Percentiles rank a stretch among this genome's conserved stretches.
phyloP scores from a whole-genome alignment of 2,888 invertebrate genomes.

The Ornithoptera priamus region DNA sequence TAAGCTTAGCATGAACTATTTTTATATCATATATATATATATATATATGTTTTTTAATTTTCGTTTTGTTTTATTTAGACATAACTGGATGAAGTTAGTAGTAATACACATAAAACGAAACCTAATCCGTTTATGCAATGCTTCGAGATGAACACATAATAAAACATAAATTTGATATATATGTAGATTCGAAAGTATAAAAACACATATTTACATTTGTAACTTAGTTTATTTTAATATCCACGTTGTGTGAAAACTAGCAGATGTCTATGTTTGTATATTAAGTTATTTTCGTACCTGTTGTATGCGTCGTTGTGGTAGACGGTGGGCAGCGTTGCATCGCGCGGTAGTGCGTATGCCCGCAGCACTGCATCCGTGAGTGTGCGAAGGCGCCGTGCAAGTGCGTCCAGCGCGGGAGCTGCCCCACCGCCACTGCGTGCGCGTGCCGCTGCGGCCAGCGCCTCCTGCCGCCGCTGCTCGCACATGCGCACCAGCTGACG shows the following conservation, averaged over 20 bases:
- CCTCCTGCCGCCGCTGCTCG: conserved; percentile 86
- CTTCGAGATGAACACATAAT: too few species aligned
- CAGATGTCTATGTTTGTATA: neutral
- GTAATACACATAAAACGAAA: too few species aligned
- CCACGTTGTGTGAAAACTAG: neutral
- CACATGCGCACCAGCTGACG: conserved; percentile 88
- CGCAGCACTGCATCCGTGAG: conserved; percentile 86
- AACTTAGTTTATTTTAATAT: too few species aligned
- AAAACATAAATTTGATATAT: too few species aligned
- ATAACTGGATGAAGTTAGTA: too few species aligned
- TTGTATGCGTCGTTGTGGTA: conserved; percentile 88
- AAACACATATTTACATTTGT: too few species aligned
- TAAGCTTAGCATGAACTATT: neutral
- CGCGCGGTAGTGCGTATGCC: conserved; percentile 87
- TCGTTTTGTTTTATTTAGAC: too few species aligned
- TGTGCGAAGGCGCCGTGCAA: conserved; percentile 84
- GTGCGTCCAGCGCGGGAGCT: conserved; percentile 79
- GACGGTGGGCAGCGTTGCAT: conserved; percentile 88
- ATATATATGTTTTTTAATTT: too few species aligned
- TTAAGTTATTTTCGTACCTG: conserved; percentile 51
- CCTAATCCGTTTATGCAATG: too few species aligned
- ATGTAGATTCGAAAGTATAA: too few species aligned
- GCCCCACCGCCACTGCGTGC: conserved; percentile 78
- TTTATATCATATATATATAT: too few species aligned
- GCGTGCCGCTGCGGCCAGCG: conserved; percentile 81